Evolutionary conservation across 1,140 invertebrate species (phyloP).

Genomic region (Drosophila trapezifrons): DNA sequence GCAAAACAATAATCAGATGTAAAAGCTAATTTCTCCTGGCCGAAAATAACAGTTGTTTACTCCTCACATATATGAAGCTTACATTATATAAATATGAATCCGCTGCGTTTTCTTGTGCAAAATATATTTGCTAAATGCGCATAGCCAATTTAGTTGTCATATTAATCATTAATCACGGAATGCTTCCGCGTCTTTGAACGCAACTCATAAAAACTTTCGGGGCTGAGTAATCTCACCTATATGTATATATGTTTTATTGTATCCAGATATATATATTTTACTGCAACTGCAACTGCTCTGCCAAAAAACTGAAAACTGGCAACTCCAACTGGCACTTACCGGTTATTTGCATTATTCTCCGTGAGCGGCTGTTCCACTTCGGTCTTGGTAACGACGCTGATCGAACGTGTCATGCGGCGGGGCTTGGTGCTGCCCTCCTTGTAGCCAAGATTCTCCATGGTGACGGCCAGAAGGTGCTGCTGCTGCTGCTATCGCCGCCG

Average conservation of each 20-base stretch:
- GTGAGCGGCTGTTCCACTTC: constrained; percentile 82
- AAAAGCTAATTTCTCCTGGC: neutral
- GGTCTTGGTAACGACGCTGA: constrained; percentile 83
- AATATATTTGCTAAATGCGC: neutral
- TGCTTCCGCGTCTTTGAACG: constrained; percentile 29
- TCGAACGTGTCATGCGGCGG: constrained; percentile 81
- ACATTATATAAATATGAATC: constrained; percentile 10
- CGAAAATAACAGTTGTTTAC: neutral
- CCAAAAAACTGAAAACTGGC: constrained; percentile 27
- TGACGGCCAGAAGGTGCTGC: constrained; percentile 48
- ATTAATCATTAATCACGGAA: constrained; percentile 34
- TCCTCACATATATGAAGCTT: neutral
- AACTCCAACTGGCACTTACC: constrained; percentile 72
- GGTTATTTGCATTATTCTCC: constrained; percentile 82
- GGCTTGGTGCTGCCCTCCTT: constrained; percentile 83
- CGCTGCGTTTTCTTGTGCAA: constrained; percentile 2
- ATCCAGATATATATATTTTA: constrained; percentile 14
- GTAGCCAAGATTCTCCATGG: constrained; percentile 84
- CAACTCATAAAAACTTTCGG: constrained; percentile 23
- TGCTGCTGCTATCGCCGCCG: constrained; percentile 24
- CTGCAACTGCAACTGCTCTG: constrained; percentile 22
- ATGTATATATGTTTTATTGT: constrained; percentile 13
- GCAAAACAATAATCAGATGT: constrained; percentile 2
- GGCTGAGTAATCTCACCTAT: constrained; percentile 30
- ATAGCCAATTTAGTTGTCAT: constrained; percentile 13